A percentile compares a stretch with the other conserved stretches of the same genome.
Conservation (phyloP, 2,113 vertebrate genomes). For the Garra rufa region DNA sequence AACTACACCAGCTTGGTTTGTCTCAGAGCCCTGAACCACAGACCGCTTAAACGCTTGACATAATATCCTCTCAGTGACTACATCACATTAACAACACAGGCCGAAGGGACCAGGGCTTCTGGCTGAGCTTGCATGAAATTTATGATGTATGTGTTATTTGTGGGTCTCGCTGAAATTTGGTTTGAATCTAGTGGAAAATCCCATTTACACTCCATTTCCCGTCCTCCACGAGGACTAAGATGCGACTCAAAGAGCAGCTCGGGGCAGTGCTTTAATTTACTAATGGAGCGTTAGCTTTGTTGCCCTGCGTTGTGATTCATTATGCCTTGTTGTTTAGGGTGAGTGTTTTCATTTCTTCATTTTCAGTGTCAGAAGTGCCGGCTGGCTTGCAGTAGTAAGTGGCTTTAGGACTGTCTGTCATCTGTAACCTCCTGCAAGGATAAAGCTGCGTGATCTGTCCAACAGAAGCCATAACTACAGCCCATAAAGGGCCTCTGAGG, state of each 20-base stretch:
- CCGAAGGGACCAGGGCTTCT: constrained; percentile 70
- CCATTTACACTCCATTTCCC: constrained; percentile 69
- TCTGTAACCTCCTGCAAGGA: constrained; percentile 18
- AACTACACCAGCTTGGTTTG: constrained; percentile 16
- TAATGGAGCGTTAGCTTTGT: constrained; percentile 60
- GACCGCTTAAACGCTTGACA: constrained; percentile 55
- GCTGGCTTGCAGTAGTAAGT: background rate
- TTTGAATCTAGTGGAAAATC: constrained; percentile 72
- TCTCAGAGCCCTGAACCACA: constrained; percentile 33
- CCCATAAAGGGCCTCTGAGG: constrained; percentile 74
- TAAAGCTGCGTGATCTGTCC: constrained; percentile 64
- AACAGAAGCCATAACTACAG: constrained; percentile 72
- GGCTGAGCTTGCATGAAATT: constrained; percentile 70
- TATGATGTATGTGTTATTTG: constrained; percentile 78
- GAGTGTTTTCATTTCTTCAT: constrained; percentile 44
- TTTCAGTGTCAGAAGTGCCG: constrained; percentile 34
- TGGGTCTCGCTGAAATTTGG: constrained; percentile 70
- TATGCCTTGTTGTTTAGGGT: constrained; percentile 30
- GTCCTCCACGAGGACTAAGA: constrained; percentile 61
- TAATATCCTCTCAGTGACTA: constrained; percentile 75
- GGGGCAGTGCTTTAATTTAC: constrained; percentile 64
- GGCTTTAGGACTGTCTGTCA: background rate
- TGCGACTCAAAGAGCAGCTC: constrained; percentile 56
- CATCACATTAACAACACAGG: constrained; percentile 71
- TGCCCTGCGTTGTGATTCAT: constrained; percentile 48